Percentiles rank a stretch among this genome's conserved stretches.
Evolutionary conservation across 2,888 invertebrate genomes (phyloP).

Genomic region (Malthinus flaveolus): DNA sequence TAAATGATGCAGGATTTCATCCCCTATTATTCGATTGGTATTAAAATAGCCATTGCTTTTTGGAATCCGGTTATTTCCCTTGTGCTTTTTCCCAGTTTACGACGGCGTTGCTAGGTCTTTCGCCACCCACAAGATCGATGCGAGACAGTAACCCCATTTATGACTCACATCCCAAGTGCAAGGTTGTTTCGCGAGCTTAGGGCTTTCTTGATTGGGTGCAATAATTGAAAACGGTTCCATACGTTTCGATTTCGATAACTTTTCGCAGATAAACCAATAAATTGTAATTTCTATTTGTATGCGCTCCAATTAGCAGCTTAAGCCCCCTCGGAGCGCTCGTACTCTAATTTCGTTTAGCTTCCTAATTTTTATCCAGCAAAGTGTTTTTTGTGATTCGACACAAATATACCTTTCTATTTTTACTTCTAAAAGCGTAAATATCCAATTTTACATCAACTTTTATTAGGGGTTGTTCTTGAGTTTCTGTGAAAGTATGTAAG

Average conservation of each 20-base stretch:
- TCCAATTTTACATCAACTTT: no score
- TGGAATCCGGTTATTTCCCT: not conserved
- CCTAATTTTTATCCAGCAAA: no score
- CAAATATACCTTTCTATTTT: no score
- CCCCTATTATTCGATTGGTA: slow-evolving; percentile 3
- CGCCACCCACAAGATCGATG: slow-evolving; percentile 42
- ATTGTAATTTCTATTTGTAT: no score
- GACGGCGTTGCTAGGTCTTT: slow-evolving; percentile 3
- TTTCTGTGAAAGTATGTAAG: slow-evolving; percentile 28
- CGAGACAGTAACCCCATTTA: slow-evolving; percentile 49
- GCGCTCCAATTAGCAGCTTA: no score
- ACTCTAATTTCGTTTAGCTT: no score
- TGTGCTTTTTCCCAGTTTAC: slow-evolving; percentile 3
- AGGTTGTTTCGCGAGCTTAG: slow-evolving; percentile 33
- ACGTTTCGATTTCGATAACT: no score
- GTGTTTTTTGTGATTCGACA: no score
- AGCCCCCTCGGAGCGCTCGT: no score
- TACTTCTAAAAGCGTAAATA: no score
- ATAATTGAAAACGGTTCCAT: no score
- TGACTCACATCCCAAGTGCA: slow-evolving; percentile 47
- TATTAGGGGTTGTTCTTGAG: slow-evolving; percentile 11
- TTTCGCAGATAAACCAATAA: no score
- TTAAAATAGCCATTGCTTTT: slow-evolving; percentile 3
- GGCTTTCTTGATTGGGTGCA: slow-evolving; percentile 24
- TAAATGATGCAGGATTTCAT: not conserved